phyloP scores from a whole-genome alignment of 2,888 invertebrate species.

The Aporophyla nigra region DNA sequence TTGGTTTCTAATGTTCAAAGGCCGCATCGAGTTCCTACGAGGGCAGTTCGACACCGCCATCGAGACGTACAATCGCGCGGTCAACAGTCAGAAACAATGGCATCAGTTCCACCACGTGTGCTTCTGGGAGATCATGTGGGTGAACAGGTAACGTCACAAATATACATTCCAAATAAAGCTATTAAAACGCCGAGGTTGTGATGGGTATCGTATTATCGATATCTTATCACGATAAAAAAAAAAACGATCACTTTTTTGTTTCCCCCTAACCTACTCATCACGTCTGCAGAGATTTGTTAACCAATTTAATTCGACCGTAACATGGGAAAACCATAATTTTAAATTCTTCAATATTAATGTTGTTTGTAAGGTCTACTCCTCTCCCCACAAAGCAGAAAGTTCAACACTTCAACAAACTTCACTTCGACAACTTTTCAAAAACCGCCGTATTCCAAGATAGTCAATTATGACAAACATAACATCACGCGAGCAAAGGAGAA shows the following conservation, averaged over 20 bases:
- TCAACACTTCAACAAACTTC: no score
- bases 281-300: not conserved
- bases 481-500: no score
- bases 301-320: not conserved
- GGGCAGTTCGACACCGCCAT: constrained; percentile 94
- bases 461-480: no score
- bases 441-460: not conserved
- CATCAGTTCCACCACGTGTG: constrained; percentile 98
- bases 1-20: constrained; percentile 98
- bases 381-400: not conserved
- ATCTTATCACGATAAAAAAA: no score
- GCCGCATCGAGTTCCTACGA: constrained; percentile 95
- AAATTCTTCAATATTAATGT: not conserved
- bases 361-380: not conserved
- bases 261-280: no score
- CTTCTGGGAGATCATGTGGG: constrained; percentile 98
- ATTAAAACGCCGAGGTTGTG: not conserved
- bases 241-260: no score
- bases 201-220: not conserved
- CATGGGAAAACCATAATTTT: not conserved
- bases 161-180: not conserved
- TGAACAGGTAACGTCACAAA: constrained; percentile 92
- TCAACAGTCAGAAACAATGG: constrained; percentile 96
- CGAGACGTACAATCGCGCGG: constrained; percentile 94
- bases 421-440: not conserved